These are phyloP conservation scores for Trachelus troglodyta DNA, from an alignment of 2,888 invertebrate species.

Conservation along the genomic window DNA sequence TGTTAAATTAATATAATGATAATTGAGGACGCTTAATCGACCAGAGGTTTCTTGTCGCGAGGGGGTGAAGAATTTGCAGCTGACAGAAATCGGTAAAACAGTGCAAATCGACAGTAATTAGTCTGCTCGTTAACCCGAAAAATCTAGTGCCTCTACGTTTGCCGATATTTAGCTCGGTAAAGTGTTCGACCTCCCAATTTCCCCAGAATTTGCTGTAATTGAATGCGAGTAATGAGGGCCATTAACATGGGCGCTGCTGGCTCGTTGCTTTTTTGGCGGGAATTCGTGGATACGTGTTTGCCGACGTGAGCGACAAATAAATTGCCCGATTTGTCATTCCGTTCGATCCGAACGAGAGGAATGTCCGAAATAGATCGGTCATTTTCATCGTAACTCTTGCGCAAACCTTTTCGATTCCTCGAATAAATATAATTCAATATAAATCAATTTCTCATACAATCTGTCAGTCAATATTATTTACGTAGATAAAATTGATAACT, in stretches of 20 bases:
- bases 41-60: background rate
- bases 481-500: background rate
- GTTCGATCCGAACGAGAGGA: background rate
- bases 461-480: background rate
- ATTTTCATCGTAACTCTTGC: background rate
- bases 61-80: background rate
- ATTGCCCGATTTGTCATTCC: slow-evolving; percentile 3
- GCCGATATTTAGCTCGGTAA: background rate
- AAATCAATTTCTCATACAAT: background rate
- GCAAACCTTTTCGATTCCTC: background rate
- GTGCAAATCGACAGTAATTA: background rate
- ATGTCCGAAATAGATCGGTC: background rate
- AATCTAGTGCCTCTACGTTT: background rate
- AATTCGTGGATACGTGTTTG: background rate
- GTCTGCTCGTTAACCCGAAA: background rate
- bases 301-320: slow-evolving; percentile 13
- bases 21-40: background rate
- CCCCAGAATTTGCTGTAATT: background rate
- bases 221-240: background rate
- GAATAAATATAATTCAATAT: background rate
- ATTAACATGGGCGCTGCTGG: background rate
- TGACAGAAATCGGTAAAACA: background rate
- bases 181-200: background rate
- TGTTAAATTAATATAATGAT: background rate
- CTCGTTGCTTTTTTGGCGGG: background rate